Percentiles rank a stretch among this genome's conserved stretches.
These are phyloP conservation scores for Coccyzus lansbergi DNA, from an alignment of 2,797 vertebrate genomes.

Conservation along the genomic window DNA sequence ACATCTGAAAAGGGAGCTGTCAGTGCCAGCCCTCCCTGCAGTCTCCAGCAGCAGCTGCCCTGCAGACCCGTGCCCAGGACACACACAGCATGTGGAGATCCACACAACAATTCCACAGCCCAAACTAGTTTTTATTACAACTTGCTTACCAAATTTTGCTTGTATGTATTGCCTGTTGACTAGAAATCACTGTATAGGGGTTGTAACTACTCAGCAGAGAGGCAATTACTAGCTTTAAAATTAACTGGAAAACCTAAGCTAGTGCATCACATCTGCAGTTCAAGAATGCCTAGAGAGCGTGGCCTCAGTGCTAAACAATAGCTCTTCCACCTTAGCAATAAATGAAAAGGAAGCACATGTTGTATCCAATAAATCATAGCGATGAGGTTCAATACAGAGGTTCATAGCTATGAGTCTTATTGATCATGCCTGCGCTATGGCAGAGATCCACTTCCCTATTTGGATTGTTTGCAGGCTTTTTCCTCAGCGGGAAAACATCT, in stretches of 20 bases:
- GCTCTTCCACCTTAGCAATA: background rate
- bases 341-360: conserved; percentile 43
- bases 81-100: background rate
- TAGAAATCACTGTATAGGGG: accelerated
- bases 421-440: background rate
- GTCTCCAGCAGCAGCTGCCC: background rate
- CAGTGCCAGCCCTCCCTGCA: background rate
- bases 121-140: background rate
- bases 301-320: conserved; percentile 2
- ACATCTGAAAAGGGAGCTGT: background rate
- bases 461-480: background rate
- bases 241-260: background rate
- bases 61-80: background rate
- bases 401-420: background rate
- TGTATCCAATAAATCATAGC: conserved; percentile 34
- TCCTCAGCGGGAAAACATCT: background rate
- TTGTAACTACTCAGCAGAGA: background rate
- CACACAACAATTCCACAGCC: background rate
- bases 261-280: background rate
- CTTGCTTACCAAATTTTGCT: background rate
- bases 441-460: background rate
- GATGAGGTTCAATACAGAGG: conserved; percentile 8
- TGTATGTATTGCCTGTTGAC: background rate
- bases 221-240: background rate
- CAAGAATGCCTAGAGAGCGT: background rate